Percentiles rank a stretch among this genome's conserved stretches.
phyloP scores from a whole-genome alignment of 2,888 invertebrate species.

The Rotaria magnacalcarata region DNA sequence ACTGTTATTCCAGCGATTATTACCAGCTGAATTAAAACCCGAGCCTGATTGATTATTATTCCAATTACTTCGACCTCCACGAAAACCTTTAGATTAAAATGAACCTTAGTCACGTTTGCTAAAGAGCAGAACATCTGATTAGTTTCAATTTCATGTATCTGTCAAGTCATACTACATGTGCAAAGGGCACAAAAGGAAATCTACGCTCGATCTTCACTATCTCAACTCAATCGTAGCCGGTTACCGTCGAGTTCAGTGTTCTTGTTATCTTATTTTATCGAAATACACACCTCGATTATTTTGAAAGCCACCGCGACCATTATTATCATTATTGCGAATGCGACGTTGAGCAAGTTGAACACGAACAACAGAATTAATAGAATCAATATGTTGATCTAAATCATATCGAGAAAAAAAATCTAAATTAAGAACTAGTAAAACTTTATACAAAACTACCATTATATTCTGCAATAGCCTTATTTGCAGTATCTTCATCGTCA shows the following conservation, averaged over 20 bases:
- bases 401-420: too few relatives aligned
- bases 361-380: conserved; percentile 37
- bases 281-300: conserved; percentile 20
- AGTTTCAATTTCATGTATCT: too few relatives aligned
- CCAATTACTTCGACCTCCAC: conserved; percentile 13
- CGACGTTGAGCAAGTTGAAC: conserved; percentile 42
- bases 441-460: not conserved
- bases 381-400: conserved; percentile 30
- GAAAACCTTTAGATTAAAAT: not conserved
- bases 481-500: conserved; percentile 86
- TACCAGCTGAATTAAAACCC: not conserved
- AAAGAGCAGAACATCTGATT: too few relatives aligned
- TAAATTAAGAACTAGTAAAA: too few relatives aligned
- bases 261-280: not conserved
- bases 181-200: too few relatives aligned
- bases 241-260: too few relatives aligned
- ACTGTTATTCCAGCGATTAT: not conserved
- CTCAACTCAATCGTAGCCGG: too few relatives aligned
- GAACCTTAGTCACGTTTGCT: not conserved
- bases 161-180: too few relatives aligned
- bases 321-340: not conserved
- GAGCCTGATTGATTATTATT: not conserved
- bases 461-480: conserved; percentile 83
- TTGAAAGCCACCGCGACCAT: not conserved
- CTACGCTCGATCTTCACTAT: too few relatives aligned